Evolutionary conservation across 2,113 vertebrate species (phyloP).

Genomic region (Megaptera novaeangliae): DNA sequence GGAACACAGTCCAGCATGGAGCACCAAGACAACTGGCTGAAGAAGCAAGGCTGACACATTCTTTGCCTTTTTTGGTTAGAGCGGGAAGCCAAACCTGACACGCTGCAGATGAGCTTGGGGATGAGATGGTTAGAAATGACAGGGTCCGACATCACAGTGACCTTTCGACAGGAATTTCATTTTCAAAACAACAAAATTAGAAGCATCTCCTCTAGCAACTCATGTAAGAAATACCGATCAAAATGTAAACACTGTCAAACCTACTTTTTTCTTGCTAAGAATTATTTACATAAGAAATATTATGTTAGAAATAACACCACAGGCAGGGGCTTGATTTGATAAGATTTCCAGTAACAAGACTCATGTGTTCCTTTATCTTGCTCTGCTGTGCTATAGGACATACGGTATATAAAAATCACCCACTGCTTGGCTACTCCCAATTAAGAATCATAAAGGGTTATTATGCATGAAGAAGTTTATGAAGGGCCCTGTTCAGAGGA

Average conservation of each 20-base stretch:
- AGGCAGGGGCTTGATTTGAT: background rate
- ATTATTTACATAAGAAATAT: conserved; percentile 2
- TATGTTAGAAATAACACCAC: background rate
- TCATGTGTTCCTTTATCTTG: background rate
- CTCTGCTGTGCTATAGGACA: background rate
- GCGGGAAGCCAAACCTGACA: conserved; percentile 62
- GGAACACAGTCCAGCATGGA: background rate
- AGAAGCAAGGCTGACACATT: conserved; percentile 59
- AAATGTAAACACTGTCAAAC: conserved; percentile 45
- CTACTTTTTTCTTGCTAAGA: background rate
- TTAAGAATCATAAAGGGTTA: conserved; percentile 27
- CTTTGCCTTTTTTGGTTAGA: conserved; percentile 75
- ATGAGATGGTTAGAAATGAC: conserved; percentile 52
- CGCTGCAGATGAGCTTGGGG: conserved; percentile 63
- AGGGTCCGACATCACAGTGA: background rate
- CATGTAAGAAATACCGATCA: conserved; percentile 37
- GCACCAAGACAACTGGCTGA: conserved; percentile 27
- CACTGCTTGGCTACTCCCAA: background rate
- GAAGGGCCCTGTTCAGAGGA: background rate
- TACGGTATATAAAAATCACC: background rate
- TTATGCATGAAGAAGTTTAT: background rate
- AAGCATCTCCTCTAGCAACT: conserved; percentile 32
- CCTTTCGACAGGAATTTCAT: conserved; percentile 50
- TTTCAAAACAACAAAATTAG: background rate
- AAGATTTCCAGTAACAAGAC: background rate